Evolutionary conservation across 2,113 vertebrate genomes (phyloP).

Genomic region (Lampris incognitus): DNA sequence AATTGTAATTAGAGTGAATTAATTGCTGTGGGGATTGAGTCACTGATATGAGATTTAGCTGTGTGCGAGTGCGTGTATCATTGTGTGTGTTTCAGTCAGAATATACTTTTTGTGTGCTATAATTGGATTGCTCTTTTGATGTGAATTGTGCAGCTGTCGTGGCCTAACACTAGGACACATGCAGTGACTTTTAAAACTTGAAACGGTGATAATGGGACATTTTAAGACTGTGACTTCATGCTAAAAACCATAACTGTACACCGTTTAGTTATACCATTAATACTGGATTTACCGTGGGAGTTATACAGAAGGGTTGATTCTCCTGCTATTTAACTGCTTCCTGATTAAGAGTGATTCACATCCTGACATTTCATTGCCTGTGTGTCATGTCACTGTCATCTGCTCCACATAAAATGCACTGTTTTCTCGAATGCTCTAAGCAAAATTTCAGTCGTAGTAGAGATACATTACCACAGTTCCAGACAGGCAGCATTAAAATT

Average conservation of each 20-base stretch:
- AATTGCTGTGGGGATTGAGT: slow-evolving; percentile 53
- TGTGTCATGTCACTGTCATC: slow-evolving; percentile 55
- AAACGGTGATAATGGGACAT: neutral
- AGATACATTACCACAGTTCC: neutral
- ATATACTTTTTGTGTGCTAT: slow-evolving; percentile 36
- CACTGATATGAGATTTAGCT: slow-evolving; percentile 32
- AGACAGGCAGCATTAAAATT: neutral
- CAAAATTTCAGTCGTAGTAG: neutral
- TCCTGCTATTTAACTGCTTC: slow-evolving; percentile 41
- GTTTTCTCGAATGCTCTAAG: slow-evolving; percentile 4
- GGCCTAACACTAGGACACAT: slow-evolving; percentile 33
- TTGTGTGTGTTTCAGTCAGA: slow-evolving; percentile 11
- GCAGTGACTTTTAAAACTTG: slow-evolving; percentile 45
- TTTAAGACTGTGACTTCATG: neutral
- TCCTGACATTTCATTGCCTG: slow-evolving; percentile 51
- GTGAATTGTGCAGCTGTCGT: slow-evolving; percentile 46
- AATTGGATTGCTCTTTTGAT: slow-evolving; percentile 44
- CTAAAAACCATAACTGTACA: slow-evolving; percentile 48
- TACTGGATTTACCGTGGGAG: slow-evolving; percentile 44
- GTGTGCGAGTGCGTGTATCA: slow-evolving; percentile 14
- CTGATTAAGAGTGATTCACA: slow-evolving; percentile 61
- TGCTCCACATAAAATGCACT: slow-evolving; percentile 38
- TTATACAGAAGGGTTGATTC: slow-evolving; percentile 40
- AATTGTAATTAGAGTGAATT: slow-evolving; percentile 75
- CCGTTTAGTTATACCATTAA: slow-evolving; percentile 52